Evolutionary conservation across 2,888 invertebrate genomes (phyloP).

Genomic region (Anoplius nigerrimus): DNA sequence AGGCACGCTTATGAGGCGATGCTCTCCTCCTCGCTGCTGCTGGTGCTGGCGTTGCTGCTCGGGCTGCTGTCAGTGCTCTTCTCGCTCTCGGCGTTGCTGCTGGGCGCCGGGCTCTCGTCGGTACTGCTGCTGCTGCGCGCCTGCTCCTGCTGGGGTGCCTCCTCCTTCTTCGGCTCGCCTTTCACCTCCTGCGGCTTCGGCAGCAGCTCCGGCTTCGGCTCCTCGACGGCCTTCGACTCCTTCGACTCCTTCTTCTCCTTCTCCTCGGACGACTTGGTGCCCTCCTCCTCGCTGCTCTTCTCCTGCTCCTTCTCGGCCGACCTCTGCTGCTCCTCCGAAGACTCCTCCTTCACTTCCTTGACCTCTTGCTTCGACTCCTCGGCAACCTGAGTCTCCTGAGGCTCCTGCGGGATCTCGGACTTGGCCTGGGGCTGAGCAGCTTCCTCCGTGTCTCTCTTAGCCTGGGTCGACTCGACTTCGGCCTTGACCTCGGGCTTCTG

Average conservation of each 20-base stretch:
- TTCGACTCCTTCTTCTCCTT: conserved; percentile 28
- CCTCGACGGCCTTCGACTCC: conserved; percentile 34
- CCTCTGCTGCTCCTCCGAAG: conserved; percentile 46
- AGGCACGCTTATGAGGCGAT: conserved; percentile 55
- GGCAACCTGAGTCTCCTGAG: conserved; percentile 34
- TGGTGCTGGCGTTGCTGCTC: conserved; percentile 43
- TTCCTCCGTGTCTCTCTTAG: conserved; percentile 36
- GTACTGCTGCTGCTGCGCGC: background rate
- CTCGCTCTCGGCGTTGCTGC: conserved; percentile 20
- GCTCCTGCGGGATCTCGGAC: conserved; percentile 29
- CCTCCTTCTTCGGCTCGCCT: conserved; percentile 1
- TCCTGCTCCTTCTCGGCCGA: conserved; percentile 49
- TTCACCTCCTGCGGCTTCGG: conserved; percentile 48
- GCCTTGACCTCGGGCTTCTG: conserved; percentile 12
- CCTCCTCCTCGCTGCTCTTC: conserved; percentile 46
- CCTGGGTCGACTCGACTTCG: conserved; percentile 39
- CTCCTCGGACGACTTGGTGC: conserved; percentile 44
- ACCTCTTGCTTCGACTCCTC: conserved; percentile 69
- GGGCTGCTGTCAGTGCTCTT: conserved; percentile 46
- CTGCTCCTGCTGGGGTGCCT: conserved; percentile 21
- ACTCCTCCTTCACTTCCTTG: conserved; percentile 54
- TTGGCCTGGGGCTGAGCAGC: conserved; percentile 36
- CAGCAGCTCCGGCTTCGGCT: conserved; percentile 50
- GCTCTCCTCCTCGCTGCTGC: conserved; percentile 45
- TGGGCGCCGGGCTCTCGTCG: background rate